Percentiles rank a stretch among this genome's conserved stretches.
These are phyloP conservation scores for Hypomecis atomaria DNA, from an alignment of 2,888 invertebrate genomes.

Conservation along the genomic window DNA sequence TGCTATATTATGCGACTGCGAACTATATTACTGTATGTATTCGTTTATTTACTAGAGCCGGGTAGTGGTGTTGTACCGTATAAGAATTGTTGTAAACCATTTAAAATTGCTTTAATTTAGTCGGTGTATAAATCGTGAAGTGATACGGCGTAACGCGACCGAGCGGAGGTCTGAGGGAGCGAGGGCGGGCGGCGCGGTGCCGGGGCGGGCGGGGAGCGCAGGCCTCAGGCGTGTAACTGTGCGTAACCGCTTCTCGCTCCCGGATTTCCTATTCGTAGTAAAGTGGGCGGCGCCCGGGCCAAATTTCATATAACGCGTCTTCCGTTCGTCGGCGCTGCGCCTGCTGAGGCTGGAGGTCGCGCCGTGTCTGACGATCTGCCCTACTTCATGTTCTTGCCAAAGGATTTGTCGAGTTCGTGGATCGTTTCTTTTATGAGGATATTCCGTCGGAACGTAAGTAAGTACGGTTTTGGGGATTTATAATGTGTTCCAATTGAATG, in stretches of 20 bases:
- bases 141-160: slow-evolving; percentile 76
- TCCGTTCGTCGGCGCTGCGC: slow-evolving; percentile 75
- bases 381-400: slow-evolving; percentile 82
- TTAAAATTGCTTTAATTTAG: slow-evolving; percentile 81
- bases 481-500: slow-evolving; percentile 72
- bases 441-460: slow-evolving; percentile 73
- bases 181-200: slow-evolving; percentile 56
- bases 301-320: slow-evolving; percentile 81
- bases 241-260: slow-evolving; percentile 83
- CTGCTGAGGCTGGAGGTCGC: slow-evolving; percentile 75
- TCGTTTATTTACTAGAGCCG: slow-evolving; percentile 52
- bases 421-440: slow-evolving; percentile 81
- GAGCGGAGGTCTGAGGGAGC: slow-evolving; percentile 72
- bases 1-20: slow-evolving; percentile 54
- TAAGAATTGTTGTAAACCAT: slow-evolving; percentile 71
- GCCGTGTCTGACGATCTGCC: slow-evolving; percentile 81
- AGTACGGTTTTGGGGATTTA: slow-evolving; percentile 77
- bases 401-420: slow-evolving; percentile 81
- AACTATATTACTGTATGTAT: slow-evolving; percentile 51
- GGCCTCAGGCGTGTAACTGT: slow-evolving; percentile 82
- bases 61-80: slow-evolving; percentile 61
- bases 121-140: slow-evolving; percentile 81
- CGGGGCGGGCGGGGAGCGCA: slow-evolving; percentile 54
- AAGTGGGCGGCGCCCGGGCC: slow-evolving; percentile 81
- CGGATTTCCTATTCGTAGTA: slow-evolving; percentile 85